phyloP scores from a whole-genome alignment of 1,140 invertebrate species.

The Oreohelix idahoensis region DNA sequence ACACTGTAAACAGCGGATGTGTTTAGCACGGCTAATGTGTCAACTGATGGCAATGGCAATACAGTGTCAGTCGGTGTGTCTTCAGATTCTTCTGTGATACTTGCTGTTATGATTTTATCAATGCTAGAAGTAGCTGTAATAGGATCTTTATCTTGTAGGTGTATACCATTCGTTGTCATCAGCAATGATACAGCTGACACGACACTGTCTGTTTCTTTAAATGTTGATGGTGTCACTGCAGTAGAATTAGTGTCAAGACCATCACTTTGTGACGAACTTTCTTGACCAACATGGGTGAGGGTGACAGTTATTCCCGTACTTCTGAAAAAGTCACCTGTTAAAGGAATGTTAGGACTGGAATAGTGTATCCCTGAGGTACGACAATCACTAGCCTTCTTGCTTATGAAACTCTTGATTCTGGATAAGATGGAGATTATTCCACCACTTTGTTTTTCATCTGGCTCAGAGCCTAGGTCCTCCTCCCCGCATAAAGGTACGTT shows the following conservation, averaged over 20 bases:
- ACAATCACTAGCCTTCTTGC: neutral
- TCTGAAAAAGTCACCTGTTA: neutral
- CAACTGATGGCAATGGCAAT: too few relatives aligned
- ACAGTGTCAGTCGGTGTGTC: too few relatives aligned
- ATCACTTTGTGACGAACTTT: neutral
- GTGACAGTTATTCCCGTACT: neutral
- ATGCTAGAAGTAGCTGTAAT: neutral
- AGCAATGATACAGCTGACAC: neutral
- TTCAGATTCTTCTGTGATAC: too few relatives aligned
- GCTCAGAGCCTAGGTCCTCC: neutral
- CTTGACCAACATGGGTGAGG: too few relatives aligned
- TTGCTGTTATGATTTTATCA: neutral
- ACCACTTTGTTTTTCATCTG: neutral
- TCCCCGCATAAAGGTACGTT: neutral
- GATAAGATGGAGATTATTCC: slow-evolving; percentile 10
- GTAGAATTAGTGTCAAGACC: neutral
- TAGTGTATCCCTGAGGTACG: neutral
- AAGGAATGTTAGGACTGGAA: neutral
- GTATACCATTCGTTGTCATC: neutral
- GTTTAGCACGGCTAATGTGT: too few relatives aligned
- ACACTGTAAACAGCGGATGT: too few relatives aligned
- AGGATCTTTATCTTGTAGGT: neutral
- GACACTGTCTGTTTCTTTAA: neutral
- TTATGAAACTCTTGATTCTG: neutral
- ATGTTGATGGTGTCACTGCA: neutral